Evolutionary conservation across 2,797 vertebrate genomes (phyloP).

Genomic region (Ptychadena robeensis): DNA sequence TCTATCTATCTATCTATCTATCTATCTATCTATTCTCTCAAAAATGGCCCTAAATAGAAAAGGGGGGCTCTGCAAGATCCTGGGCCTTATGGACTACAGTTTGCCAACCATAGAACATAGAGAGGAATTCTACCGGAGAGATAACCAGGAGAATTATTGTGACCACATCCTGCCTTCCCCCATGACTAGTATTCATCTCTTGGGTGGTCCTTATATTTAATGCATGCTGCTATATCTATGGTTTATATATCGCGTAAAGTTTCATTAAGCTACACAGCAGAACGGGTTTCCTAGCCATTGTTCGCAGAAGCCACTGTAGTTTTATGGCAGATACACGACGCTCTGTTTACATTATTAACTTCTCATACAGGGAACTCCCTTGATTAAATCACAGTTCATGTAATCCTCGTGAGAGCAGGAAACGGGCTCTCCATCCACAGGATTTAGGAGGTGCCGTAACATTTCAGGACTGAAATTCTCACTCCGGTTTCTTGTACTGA

Average conservation of each 20-base stretch:
- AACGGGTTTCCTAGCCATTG: neutral
- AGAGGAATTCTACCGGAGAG: neutral
- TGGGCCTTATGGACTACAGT: no score
- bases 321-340: slow-evolving; percentile 11
- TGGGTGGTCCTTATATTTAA: neutral
- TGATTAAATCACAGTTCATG: slow-evolving; percentile 44
- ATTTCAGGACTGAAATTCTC: slow-evolving; percentile 10
- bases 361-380: slow-evolving; percentile 31
- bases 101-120: no score
- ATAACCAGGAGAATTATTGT: neutral
- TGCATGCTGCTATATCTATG: neutral
- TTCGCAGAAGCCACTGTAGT: neutral
- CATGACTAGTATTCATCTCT: neutral
- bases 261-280: neutral
- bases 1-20: no score
- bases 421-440: slow-evolving; percentile 26
- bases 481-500: neutral
- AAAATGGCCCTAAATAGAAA: no score
- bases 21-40: neutral
- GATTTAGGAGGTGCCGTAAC: slow-evolving; percentile 34
- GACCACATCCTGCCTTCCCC: neutral
- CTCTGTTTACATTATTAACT: slow-evolving; percentile 32
- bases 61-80: no score
- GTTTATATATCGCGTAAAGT: neutral
- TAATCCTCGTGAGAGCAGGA: slow-evolving; percentile 47